Evolutionary conservation across 2,113 vertebrate species (phyloP).

Genomic region (Colinus virginianus): DNA sequence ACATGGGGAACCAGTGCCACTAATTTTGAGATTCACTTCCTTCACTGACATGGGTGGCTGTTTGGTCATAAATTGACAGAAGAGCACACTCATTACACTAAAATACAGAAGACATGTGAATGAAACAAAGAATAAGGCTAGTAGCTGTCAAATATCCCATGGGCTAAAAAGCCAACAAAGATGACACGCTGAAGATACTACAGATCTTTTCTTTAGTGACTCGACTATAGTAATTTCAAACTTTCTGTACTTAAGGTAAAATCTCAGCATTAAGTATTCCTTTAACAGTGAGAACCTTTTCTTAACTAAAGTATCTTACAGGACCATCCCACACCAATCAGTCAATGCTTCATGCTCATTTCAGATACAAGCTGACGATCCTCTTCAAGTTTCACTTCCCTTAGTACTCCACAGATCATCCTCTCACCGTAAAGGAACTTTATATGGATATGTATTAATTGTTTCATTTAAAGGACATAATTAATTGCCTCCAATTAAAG

Average conservation of each 20-base stretch:
- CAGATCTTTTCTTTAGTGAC: background rate
- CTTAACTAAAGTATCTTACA: background rate
- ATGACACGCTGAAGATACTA: background rate
- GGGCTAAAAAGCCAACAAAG: background rate
- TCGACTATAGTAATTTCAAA: background rate
- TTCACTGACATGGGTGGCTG: background rate
- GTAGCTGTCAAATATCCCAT: background rate
- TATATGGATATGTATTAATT: background rate
- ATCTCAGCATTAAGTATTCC: background rate
- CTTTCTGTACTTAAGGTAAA: background rate
- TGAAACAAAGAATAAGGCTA: background rate
- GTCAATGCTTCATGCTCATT: background rate
- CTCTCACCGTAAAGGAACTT: background rate
- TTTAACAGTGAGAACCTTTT: background rate
- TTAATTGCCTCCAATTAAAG: background rate
- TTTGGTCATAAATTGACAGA: background rate
- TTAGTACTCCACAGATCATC: background rate
- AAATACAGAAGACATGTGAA: background rate
- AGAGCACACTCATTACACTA: background rate
- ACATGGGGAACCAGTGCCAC: background rate
- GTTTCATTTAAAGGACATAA: background rate
- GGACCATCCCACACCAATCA: background rate
- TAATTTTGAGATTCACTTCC: background rate
- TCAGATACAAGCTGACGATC: background rate
- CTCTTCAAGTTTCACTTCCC: background rate